These are phyloP conservation scores for Asobara japonica DNA, from an alignment of 1,140 invertebrate species.

Conservation along the genomic window DNA sequence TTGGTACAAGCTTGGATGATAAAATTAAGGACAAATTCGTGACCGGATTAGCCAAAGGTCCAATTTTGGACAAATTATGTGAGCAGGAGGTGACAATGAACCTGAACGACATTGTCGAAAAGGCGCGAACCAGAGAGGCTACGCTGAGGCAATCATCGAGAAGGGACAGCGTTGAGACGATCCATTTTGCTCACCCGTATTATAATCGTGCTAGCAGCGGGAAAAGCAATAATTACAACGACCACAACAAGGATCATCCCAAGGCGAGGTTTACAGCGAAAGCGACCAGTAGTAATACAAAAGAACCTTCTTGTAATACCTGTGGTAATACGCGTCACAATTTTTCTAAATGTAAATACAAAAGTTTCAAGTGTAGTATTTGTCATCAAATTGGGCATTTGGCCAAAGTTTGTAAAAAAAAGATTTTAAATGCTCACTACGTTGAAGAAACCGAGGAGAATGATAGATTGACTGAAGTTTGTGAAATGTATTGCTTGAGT, in stretches of 20 bases:
- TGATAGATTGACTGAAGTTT: neutral
- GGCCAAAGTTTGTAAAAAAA: slow-evolving; percentile 21
- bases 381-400: slow-evolving; percentile 12
- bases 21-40: no score
- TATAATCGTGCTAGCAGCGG: neutral
- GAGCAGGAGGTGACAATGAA: no score
- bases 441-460: neutral
- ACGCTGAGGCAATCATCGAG: no score
- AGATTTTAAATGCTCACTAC: neutral
- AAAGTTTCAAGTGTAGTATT: neutral
- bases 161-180: neutral
- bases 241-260: neutral
- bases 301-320: neutral
- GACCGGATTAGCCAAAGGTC: no score
- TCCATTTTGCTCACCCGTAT: slow-evolving; percentile 21
- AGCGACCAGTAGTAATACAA: neutral
- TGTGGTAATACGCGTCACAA: slow-evolving; percentile 16
- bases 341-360: slow-evolving; percentile 17
- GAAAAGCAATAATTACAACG: neutral
- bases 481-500: slow-evolving; percentile 19
- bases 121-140: no score
- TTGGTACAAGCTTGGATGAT: no score
- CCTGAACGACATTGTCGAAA: no score
- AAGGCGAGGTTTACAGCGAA: neutral
- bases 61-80: no score